Base-by-base conservation (phyloP, 2,888 invertebrate species). In the Chymomyza amoena region DNA sequence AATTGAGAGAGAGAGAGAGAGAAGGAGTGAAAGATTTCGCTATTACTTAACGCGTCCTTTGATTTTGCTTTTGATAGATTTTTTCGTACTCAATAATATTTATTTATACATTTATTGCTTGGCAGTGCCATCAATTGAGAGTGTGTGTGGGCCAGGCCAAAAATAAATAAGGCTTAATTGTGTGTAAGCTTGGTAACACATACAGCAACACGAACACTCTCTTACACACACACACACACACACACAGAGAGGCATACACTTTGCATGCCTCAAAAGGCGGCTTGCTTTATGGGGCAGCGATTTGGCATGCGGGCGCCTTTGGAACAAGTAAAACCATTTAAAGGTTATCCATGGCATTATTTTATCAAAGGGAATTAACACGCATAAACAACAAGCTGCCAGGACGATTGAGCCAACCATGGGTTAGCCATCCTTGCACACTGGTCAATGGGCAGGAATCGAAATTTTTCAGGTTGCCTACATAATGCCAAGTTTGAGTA, bases 51-150 rank as follows among this genome's bases (percentile, higher is more conserved):
- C 72, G 66, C 63, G 71, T 69, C 66, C 78, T 87, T 82, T 85
- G 86, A 87, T 89, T 68, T 77, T 25, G 54, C 56, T 62, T n/a
- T 66, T 67, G 61, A 64, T 71, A 57, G 20, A 25, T 57, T 56
- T 56, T 66, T 61, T 62, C 67, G 64, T 72, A 73, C 85, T 80
- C 86, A 78, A 81, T 87, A 84, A 87, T 77, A 87, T 88, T 88
- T 84, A 89, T 87, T 78, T 87, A 87, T 85, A 85, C 80, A 74
- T 89, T 84, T 87, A 88, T 88, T 87, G 86, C 88, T 88, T 81
- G 73, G 78, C 86, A 79, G 78, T n/a, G 63, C 87, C 88, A 84
- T 87, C 89, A 84, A 87, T 89, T 64, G 75, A 54, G 61, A 72
- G 18, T 56, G 13, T 25, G 57, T 45, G 39, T 57, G 18, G 10